These are phyloP conservation scores for Sebastes baramenuke DNA, from an alignment of 2,797 vertebrate species.

Conservation along the genomic window DNA sequence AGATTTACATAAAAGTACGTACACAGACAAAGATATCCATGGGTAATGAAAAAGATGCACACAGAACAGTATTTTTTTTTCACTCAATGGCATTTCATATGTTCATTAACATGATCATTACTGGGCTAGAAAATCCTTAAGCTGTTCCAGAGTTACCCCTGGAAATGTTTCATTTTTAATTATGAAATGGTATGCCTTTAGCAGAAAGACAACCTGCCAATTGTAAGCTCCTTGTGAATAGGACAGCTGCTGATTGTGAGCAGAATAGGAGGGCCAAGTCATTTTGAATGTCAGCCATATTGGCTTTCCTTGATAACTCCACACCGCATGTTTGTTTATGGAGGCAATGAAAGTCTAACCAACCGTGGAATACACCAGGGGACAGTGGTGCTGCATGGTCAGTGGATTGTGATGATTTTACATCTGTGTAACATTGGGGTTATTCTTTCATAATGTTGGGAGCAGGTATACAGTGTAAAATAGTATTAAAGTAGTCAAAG, in stretches of 20 bases:
- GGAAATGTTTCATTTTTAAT: constrained; percentile 63
- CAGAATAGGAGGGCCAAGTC: constrained; percentile 55
- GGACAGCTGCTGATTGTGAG: constrained; percentile 69
- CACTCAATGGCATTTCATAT: constrained; percentile 20
- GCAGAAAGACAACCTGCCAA: constrained; percentile 36
- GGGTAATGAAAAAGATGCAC: not conserved
- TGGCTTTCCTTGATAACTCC: constrained; percentile 64
- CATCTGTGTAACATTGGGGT: not conserved
- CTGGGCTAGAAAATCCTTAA: constrained; percentile 26
- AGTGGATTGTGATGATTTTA: constrained; percentile 17
- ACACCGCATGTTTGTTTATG: constrained; percentile 68
- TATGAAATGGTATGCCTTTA: constrained; percentile 51
- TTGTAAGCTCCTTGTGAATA: constrained; percentile 49
- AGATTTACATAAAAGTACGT: not conserved
- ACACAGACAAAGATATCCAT: not conserved
- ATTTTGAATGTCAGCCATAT: constrained; percentile 75
- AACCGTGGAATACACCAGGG: constrained; percentile 37
- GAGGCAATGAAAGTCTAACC: constrained; percentile 66
- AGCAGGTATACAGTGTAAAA: not conserved
- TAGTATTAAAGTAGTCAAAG: not conserved
- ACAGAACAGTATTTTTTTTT: not conserved
- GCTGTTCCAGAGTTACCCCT: constrained; percentile 29
- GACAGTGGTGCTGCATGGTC: constrained; percentile 5
- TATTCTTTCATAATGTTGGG: not conserved
- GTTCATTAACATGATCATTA: constrained; percentile 45